phyloP scores from a whole-genome alignment of 2,113 vertebrate species.

The Rhipidura dahli region DNA sequence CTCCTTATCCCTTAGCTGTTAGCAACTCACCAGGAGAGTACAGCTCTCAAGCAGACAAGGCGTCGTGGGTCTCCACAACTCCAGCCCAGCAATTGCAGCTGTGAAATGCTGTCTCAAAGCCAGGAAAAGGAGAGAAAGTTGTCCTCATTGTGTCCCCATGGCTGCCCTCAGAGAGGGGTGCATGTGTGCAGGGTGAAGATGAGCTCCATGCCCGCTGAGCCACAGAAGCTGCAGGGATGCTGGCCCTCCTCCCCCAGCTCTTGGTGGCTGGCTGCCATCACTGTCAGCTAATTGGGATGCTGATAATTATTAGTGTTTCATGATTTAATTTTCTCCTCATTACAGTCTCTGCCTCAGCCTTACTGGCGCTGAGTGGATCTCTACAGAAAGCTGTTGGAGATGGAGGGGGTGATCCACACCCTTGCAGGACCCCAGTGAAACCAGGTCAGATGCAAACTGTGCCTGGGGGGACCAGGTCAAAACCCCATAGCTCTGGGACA shows the following conservation, averaged over 20 bases:
- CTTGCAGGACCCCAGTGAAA: background rate
- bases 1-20: background rate
- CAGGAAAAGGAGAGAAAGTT: background rate
- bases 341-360: background rate
- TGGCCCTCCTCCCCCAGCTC: background rate
- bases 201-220: accelerated
- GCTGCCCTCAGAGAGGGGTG: background rate
- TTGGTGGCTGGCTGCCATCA: background rate
- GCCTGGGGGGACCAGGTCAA: background rate
- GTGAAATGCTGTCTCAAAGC: background rate
- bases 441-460: background rate
- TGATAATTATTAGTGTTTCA: constrained; percentile 28
- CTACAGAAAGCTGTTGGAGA: background rate
- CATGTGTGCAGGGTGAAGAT: background rate
- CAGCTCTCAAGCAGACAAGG: background rate
- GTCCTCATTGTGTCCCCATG: accelerated
- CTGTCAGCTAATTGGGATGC: background rate
- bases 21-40: background rate
- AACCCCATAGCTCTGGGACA: background rate
- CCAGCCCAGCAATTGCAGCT: background rate
- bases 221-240: background rate
- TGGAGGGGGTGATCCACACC: background rate
- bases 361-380: background rate
- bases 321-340: constrained; percentile 7
- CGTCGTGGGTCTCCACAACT: accelerated